Conservation (phyloP, 2,797 vertebrate genomes). For the Sciaenops ocellatus region DNA sequence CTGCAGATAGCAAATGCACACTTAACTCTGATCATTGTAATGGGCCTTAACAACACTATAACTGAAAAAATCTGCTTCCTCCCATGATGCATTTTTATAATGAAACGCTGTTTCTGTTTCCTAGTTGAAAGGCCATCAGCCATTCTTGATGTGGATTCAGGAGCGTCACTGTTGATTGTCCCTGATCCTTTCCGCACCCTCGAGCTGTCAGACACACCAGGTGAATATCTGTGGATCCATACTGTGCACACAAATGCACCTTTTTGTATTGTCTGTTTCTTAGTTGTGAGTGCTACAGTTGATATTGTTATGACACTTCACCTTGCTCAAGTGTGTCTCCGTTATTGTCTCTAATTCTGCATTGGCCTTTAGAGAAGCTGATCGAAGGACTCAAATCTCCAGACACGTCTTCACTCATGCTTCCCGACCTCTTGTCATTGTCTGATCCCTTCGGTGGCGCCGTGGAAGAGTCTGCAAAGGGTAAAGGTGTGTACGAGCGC, state of each 20-base stretch:
- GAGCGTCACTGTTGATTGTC: constrained; percentile 87
- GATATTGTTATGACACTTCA: background rate
- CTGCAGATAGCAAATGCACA: background rate
- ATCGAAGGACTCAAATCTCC: constrained; percentile 99
- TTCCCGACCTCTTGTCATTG: constrained; percentile 94
- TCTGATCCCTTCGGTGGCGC: constrained; percentile 95
- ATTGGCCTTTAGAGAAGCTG: constrained; percentile 91
- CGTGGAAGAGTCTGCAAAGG: constrained; percentile 89
- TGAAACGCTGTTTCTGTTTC: constrained; percentile 19
- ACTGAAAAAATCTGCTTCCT: background rate
- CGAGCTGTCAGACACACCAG: constrained; percentile 89
- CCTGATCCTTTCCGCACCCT: constrained; percentile 91
- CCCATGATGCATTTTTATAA: background rate
- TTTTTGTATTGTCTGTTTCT: background rate
- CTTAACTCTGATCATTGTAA: background rate
- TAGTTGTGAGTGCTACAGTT: background rate
- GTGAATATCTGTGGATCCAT: constrained; percentile 77
- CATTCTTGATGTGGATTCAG: constrained; percentile 71
- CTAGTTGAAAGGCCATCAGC: constrained; percentile 69
- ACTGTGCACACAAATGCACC: background rate
- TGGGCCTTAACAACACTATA: background rate
- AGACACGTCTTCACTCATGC: constrained; percentile 93
- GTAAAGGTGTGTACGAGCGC: constrained; percentile 69
- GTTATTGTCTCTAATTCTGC: background rate
- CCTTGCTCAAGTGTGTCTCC: constrained; percentile 1